Evolutionary conservation across 2,113 vertebrate species (phyloP), one percentile per base, ranked within the genome.

Genomic region (Elgaria multicarinata): DNA sequence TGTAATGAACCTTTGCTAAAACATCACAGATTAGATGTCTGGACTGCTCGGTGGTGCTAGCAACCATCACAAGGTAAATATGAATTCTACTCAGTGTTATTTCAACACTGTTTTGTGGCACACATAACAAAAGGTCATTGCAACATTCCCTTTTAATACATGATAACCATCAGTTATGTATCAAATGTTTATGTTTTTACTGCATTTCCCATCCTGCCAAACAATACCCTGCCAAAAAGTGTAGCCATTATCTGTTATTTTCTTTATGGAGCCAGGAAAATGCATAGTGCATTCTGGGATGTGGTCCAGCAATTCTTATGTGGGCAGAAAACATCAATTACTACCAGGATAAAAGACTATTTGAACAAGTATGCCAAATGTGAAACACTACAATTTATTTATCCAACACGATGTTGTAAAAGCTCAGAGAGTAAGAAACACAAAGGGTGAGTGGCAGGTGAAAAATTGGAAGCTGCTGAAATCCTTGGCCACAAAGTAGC

Each of bases 381-480:
- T 87, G 44, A 87, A 87, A 78, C 8, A n/a, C 64, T 42, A 50
- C 39, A 66, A 78, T 87, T 76, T 86, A 86, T 86, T 78, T 78
- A 87, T 55, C 46, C 76, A 80, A 87, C 46, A 71, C 20, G 50
- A 87, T 87, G 86, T 50, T 79, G 64, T 69, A 80, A 71, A 71
- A 80, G 77, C 44, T 28, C 75, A 85, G 87, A 78, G 44, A 50
- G 10, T 64, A 53, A 10, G 50, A 89, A 85, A 33, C 64, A n/a
- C 26, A 55, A 66, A 89, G 87, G 12, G 0, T 0, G 46, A 71
- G 85, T 74, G 6, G 87, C 69, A 8, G 0, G 14, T 83, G 0
- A 13, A 55, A 85, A 46, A 0, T 46, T 8, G 1, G 62, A 3
- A 9, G 46, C 44, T 71, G 72, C n/a, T 44, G n/a, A 89, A 89